Evolutionary conservation across 2,113 vertebrate genomes (phyloP).

Genomic region (Colinus virginianus): DNA sequence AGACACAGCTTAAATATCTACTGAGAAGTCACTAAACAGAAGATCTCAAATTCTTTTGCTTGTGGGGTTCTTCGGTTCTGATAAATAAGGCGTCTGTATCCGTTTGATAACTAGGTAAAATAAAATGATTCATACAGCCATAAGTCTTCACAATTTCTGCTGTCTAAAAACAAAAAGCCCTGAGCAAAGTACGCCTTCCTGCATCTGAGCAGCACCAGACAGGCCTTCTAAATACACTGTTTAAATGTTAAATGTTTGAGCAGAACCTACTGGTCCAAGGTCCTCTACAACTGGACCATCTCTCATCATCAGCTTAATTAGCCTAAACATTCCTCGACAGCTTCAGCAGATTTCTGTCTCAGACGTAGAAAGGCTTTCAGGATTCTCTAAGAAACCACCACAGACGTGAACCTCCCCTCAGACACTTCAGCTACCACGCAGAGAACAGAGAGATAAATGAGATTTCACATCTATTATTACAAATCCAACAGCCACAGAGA

Average conservation of each 20-base stretch:
- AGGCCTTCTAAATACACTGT: neutral
- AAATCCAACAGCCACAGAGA: neutral
- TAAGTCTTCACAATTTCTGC: neutral
- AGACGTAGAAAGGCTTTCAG: neutral
- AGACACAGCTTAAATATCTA: neutral
- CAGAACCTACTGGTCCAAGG: neutral
- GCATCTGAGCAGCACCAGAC: neutral
- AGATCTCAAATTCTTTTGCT: accelerated
- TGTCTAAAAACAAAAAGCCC: neutral
- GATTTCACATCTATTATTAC: neutral
- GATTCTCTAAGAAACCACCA: neutral
- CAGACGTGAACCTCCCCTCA: neutral
- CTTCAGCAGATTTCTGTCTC: neutral
- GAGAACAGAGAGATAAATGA: neutral
- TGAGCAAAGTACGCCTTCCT: neutral
- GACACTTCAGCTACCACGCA: neutral
- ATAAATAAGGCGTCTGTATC: neutral
- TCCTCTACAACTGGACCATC: neutral
- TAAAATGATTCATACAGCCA: neutral
- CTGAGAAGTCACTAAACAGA: neutral
- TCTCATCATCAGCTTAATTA: neutral
- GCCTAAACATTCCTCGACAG: neutral
- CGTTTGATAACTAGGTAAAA: neutral
- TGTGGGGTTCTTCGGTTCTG: neutral
- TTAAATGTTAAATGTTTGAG: neutral